Base-by-base conservation (phyloP, 2,888 invertebrate species). In the Acleris sparsana region DNA sequence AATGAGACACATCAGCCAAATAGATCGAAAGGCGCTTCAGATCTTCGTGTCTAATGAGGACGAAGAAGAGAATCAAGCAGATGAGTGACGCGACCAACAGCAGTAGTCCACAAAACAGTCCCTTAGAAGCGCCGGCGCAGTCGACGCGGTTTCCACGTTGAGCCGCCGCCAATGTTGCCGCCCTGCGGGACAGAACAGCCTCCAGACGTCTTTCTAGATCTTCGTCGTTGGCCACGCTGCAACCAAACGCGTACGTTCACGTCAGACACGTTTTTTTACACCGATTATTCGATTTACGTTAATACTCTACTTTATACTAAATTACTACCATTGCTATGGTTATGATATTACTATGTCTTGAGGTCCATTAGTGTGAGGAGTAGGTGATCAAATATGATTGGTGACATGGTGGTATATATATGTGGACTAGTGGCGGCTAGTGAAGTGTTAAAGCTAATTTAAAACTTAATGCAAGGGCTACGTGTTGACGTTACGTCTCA, bases 1-100 rank as follows among this genome's bases (percentile, higher is more conserved):
- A 97, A 87, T 98, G 98, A 16, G 97, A 97, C 39, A 97, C 97
- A 87, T 98, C 98, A 25, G 97, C 97, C 80, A 98, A 93, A 83
- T 98, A 97, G 79, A 98, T 97, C 63, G 98, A 97, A 74, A 98
- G 93, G 72, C 97, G 94, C 74, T 96, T 95, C 83, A 97, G 94
- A 80, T 97, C 95, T 69, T 95, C 95, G 85, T 97, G 96, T 85
- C 96, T 96, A 75, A 98, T 96, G 79, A 99, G 94, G 73, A 99
- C 98, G 93, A 98, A 98, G 96, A 98, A 99, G 72, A 98, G 94
- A 79, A 99, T 98, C 85, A 99, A 94, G 89, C 97, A 97, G 87
- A 98, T 98, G 75, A 98, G 94, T 22, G 98, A 97, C 64, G 97
- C 97, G 73, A 98, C 98, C 77, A 98, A 93, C 71, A 98, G 94